Base-by-base conservation (phyloP, 2,797 vertebrate genomes). In the Gorsachius magnificus region DNA sequence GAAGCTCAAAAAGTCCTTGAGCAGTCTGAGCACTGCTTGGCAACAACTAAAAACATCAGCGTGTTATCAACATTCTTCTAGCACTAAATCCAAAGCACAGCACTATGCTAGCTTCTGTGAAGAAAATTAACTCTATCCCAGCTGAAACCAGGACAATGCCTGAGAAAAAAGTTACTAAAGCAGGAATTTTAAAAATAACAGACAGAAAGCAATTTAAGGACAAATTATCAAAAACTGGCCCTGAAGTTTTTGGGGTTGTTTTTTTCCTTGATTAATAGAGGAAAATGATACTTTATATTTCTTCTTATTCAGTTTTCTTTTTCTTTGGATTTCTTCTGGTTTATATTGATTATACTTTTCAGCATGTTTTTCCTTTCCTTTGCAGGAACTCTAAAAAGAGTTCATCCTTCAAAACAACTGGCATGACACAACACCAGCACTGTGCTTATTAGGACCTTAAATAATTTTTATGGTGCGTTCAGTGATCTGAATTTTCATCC, bases 401-500 rank as follows among this genome's bases (percentile, higher is more conserved):
- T 10, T 20, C 9, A 45, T 74, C 38, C 56, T 79, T 90, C 56
- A 65, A 76, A 91, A 77, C 41, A 89, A 51, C 46, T 63, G 58
- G 16, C 4, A 1, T 15, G 38, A 72, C 57, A 80, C 38, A 88
- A 54, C 25, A 58, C 31, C 31, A 65, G 53, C 76, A 80, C 57
- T 22, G 35, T 95, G 46, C 83, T 75, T 64, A 71, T 95, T 83
- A 95, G 90, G 89, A 89, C 81, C 92, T 68, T 60, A 77, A 87
- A 91, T 79, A 95, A 88, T 57, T 90, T 93, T 53, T 19, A 61
- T 14, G 28, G 72, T 96, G 53, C 33, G 21, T 90, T 92, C 88
- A 95, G 81, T 88, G 88, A 96, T 95, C 77, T 96, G 87, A 96
- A 97, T 96, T 97, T 93, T 96, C 82, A 92, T 83, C 61, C 56